Base-by-base conservation (phyloP, 2,113 vertebrate genomes). In the Bambusicola thoracicus region DNA sequence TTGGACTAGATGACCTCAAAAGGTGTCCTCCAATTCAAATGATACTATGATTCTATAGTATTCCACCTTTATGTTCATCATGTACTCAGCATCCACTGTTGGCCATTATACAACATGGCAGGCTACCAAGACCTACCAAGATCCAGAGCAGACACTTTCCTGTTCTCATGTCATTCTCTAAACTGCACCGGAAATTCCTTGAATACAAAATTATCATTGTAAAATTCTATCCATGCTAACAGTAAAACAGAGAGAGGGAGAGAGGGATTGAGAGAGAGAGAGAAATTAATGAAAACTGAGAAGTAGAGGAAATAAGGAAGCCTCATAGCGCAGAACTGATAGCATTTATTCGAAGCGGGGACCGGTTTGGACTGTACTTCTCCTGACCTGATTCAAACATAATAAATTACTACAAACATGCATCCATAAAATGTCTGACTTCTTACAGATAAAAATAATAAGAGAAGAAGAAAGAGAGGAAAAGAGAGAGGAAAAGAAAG, bases 11-110 rank as follows among this genome's bases (percentile, higher is more conserved):
- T 53, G 51, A 55, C 15, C 29, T 55, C 30, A 17, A 17, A 55
- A 30, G 29, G 29, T 55, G 27, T 29, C 51, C 30, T 55, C 51
- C 29, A 55, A 55, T 6, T 30, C 51, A 55, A 30, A 10, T 5
- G 29, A 55, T 55, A 17, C 51, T 55, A 55, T 55, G 16, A 29
- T 55, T 55, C 27, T 17, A 30, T 55, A 8, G 10, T 59, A 2
- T 11, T 49, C 2, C 21, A 55, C 10, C 2, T 81, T 48, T 12
- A 8, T 0, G 0, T 19, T 77, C 17, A 0, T 81, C 75, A 75
- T n/a, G 10, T 34, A 8, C 10, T 29, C 55, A 24, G 12, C 11
- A 67, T 32, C 15, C 25, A 20, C 24, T 80, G 5, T 2, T 78
- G 83, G 46, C 8, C 89, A 61, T 16, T 29, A 21, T 6, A 19